Evolutionary conservation across 2,888 invertebrate genomes (phyloP), one percentile per base, ranked within the genome.

Genomic region (Herminia tarsipennalis): DNA sequence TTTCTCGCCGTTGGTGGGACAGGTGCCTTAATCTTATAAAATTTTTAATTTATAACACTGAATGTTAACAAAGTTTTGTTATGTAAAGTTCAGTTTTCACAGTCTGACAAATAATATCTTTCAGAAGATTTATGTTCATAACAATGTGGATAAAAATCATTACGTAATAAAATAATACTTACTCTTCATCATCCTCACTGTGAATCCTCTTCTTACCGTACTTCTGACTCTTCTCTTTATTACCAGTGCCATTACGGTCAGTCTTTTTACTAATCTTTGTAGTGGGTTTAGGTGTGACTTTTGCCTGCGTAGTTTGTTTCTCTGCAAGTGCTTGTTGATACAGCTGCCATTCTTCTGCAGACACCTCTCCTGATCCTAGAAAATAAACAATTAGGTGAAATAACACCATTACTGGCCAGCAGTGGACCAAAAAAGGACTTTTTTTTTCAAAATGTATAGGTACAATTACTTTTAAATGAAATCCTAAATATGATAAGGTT

Each of bases 341-440:
- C 12, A 90, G 37, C 44, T 89, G 87, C 91, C 91, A 91, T 64
- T 90, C 90, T 30, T 84, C 88, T 0, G 88, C 88, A 0, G 90
- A 83, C 5, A 91, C 90, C 71, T 90, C 89, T 38, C 86, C 53
- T 13, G 85, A 72, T 1, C 88, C 90, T 90, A 48, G 1, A 62
- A 35, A 2, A 22, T 10, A 5, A 2, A 1, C 5, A 32, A 32
- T 18, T n/a, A n/a, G n/a, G n/a, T n/a, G n/a, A n/a, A n/a, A n/a
- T n/a, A n/a, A n/a, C n/a, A n/a, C n/a, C n/a, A n/a, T n/a, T n/a
- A n/a, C n/a, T n/a, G n/a, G n/a, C n/a, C n/a, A n/a, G n/a, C n/a
- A n/a, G n/a, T n/a, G n/a, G n/a, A n/a, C n/a, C n/a, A n/a, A n/a
- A n/a, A n/a, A n/a, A n/a, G n/a, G n/a, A n/a, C n/a, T n/a, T n/a